Conservation (phyloP, 1,140 invertebrate species). For the Diabrotica virgifera region DNA sequence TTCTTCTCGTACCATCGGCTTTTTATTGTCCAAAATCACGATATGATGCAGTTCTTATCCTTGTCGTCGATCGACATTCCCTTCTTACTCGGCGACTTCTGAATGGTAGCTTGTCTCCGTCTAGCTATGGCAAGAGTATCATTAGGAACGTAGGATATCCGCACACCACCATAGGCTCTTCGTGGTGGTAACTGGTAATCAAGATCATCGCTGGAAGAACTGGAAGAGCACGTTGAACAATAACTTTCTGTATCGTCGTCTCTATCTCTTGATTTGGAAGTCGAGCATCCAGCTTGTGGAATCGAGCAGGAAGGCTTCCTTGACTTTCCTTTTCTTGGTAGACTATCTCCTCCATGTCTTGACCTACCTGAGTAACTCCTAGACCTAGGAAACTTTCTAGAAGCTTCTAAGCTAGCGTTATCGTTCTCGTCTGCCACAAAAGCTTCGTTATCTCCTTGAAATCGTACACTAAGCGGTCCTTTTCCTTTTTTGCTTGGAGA, state of each 20-base stretch:
- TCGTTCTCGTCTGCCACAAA: slow-evolving; percentile 56
- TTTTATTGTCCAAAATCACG: slow-evolving; percentile 54
- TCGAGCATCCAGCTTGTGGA: slow-evolving; percentile 32
- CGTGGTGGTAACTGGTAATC: slow-evolving; percentile 78
- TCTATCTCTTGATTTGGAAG: slow-evolving; percentile 19
- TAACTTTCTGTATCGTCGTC: slow-evolving; percentile 70
- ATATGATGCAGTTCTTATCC: slow-evolving; percentile 70
- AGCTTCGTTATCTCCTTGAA: slow-evolving; percentile 61
- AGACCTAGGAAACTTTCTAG: slow-evolving; percentile 47
- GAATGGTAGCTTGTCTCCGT: slow-evolving; percentile 55
- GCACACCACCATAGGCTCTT: slow-evolving; percentile 77
- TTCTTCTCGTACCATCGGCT: no score
- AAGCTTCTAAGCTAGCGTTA: slow-evolving; percentile 37
- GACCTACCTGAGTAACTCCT: slow-evolving; percentile 44
- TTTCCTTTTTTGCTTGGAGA: slow-evolving; percentile 43
- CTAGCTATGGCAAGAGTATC: slow-evolving; percentile 78
- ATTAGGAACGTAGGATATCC: slow-evolving; percentile 87
- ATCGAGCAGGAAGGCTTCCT: slow-evolving; percentile 42
- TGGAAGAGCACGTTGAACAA: slow-evolving; percentile 84
- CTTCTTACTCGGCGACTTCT: slow-evolving; percentile 42
- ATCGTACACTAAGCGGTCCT: slow-evolving; percentile 57
- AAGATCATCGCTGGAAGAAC: slow-evolving; percentile 78
- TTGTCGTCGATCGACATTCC: slow-evolving; percentile 45
- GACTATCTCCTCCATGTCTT: slow-evolving; percentile 37
- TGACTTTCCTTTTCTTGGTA: slow-evolving; percentile 37